These are phyloP conservation scores for Campopleginae sp. DNA, from an alignment of 2,888 invertebrate genomes.

Conservation along the genomic window DNA sequence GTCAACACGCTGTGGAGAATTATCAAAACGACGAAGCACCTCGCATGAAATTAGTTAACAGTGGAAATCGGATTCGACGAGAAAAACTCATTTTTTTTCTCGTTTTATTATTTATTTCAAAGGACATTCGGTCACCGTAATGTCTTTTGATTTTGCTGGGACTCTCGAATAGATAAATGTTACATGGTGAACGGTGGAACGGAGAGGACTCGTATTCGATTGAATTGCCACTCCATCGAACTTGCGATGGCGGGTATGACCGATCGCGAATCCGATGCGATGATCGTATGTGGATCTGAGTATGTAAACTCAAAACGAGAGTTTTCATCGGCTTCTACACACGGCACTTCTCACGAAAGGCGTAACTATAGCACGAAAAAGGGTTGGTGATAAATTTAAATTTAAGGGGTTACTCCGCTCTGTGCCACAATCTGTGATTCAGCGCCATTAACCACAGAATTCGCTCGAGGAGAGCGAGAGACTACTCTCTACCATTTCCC, in stretches of 20 bases:
- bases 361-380: constrained; percentile 71
- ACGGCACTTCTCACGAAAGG: constrained; percentile 37
- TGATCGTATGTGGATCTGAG: constrained; percentile 68
- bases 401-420: constrained; percentile 71
- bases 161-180: constrained; percentile 37
- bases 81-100: constrained; percentile 18
- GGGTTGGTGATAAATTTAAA: constrained; percentile 82
- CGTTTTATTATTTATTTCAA: not conserved
- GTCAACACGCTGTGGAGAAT: constrained; percentile 23
- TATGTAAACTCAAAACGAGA: constrained; percentile 55
- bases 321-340: constrained; percentile 29
- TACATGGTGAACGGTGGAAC: not conserved
- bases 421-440: constrained; percentile 83
- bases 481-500: constrained; percentile 27
- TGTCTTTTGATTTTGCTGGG: constrained; percentile 44
- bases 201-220: constrained; percentile 32
- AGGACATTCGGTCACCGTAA: not conserved
- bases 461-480: constrained; percentile 76
- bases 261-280: constrained; percentile 60
- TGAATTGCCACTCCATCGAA: constrained; percentile 53
- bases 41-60: constrained; percentile 59
- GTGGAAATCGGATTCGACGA: constrained; percentile 44
- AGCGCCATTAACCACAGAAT: constrained; percentile 84
- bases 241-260: constrained; percentile 51
- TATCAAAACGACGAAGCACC: constrained; percentile 8